Conservation (phyloP, 2,888 invertebrate genomes). For the Lomographa bimaculata region DNA sequence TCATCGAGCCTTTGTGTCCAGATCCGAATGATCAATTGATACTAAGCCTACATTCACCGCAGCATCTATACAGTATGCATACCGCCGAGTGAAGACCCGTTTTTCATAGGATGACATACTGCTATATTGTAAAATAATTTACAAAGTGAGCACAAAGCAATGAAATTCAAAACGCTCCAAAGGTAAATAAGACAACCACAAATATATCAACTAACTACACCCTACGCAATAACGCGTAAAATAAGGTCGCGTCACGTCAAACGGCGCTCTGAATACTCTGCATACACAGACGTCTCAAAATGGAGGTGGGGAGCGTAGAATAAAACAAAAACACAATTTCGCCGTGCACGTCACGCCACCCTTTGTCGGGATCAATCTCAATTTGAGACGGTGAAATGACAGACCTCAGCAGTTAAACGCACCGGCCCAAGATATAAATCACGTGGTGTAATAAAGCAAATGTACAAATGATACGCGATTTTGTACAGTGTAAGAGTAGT, state of each 20-base stretch:
- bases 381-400: slow-evolving; percentile 80
- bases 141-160: too few relatives aligned
- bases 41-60: too few relatives aligned
- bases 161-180: background rate
- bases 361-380: slow-evolving; percentile 77
- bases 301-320: slow-evolving; percentile 46
- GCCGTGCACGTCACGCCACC: slow-evolving; percentile 52
- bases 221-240: slow-evolving; percentile 35
- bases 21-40: too few relatives aligned
- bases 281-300: slow-evolving; percentile 42
- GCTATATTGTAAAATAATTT: too few relatives aligned
- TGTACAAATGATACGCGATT: slow-evolving; percentile 67
- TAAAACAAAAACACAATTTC: slow-evolving; percentile 65
- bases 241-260: slow-evolving; percentile 40
- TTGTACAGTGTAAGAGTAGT: slow-evolving; percentile 14
- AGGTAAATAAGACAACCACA: slow-evolving; percentile 13
- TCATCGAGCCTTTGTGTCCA: too few relatives aligned
- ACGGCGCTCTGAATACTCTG: slow-evolving; percentile 38
- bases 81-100: too few relatives aligned
- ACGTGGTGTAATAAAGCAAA: slow-evolving; percentile 76
- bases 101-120: too few relatives aligned
- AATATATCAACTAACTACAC: slow-evolving; percentile 13
- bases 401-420: slow-evolving; percentile 80
- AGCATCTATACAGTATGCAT: too few relatives aligned
- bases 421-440: slow-evolving; percentile 78